Conservation (phyloP, 2,888 invertebrate genomes). For the Andrena bicolor region DNA sequence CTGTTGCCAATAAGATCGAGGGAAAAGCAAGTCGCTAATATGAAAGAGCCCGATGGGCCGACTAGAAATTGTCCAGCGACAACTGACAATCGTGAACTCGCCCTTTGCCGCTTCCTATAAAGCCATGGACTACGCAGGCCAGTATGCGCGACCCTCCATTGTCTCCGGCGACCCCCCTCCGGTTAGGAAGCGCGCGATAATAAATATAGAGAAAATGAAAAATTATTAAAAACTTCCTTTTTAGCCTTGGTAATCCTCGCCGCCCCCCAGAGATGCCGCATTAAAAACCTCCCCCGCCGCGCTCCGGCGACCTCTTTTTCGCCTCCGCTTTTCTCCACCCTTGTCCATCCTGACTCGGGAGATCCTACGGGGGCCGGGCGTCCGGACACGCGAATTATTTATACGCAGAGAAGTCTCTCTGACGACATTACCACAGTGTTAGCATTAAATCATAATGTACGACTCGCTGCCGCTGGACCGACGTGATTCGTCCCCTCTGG, state of each 20-base stretch:
- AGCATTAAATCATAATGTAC: slow-evolving; percentile 85
- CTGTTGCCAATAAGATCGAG: slow-evolving; percentile 60
- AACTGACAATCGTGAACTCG: slow-evolving; percentile 75
- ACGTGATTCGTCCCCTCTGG: slow-evolving; percentile 79
- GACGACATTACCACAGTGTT: slow-evolving; percentile 85
- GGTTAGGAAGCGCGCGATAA: slow-evolving; percentile 85
- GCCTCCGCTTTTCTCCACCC: slow-evolving; percentile 63
- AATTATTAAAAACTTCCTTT: slow-evolving; percentile 85
- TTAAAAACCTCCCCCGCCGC: slow-evolving; percentile 80
- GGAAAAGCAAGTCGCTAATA: slow-evolving; percentile 40
- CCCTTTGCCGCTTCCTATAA: slow-evolving; percentile 61
- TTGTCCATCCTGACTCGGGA: slow-evolving; percentile 66
- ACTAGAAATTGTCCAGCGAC: slow-evolving; percentile 82
- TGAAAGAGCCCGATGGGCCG: slow-evolving; percentile 67
- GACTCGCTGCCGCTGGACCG: slow-evolving; percentile 82
- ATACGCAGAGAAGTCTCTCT: slow-evolving; percentile 84
- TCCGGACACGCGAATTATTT: slow-evolving; percentile 85
- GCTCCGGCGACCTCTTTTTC: slow-evolving; percentile 62
- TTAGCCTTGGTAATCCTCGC: slow-evolving; percentile 84
- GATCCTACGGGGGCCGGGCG: slow-evolving; percentile 82
- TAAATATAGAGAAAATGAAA: slow-evolving; percentile 85
- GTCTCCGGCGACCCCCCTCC: slow-evolving; percentile 80
- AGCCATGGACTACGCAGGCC: slow-evolving; percentile 67
- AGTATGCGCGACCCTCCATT: slow-evolving; percentile 77
- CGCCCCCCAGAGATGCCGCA: slow-evolving; percentile 84